These are phyloP conservation scores for Heliconius eleuchia DNA, from an alignment of 1,140 invertebrate genomes.

Conservation along the genomic window DNA sequence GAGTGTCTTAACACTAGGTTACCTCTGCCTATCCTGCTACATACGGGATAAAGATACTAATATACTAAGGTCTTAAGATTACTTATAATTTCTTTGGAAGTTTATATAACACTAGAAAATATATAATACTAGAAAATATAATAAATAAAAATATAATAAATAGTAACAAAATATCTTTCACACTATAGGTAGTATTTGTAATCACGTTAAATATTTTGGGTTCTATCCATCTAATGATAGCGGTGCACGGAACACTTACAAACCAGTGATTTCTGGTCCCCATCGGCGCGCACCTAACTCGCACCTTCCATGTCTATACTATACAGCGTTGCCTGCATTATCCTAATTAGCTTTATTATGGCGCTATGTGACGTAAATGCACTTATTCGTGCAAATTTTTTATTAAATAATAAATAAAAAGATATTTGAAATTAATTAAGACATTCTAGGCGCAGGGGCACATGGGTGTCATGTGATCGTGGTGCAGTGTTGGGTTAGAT, in stretches of 20 bases:
- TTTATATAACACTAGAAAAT: neutral
- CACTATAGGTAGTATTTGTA: neutral
- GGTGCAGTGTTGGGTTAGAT: too few relatives aligned
- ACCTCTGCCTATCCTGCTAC: too few relatives aligned
- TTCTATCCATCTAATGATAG: constrained; percentile 31
- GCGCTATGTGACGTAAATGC: constrained; percentile 27
- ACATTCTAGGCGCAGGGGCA: too few relatives aligned
- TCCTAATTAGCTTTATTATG: constrained; percentile 61
- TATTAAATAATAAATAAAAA: neutral
- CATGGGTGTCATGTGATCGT: too few relatives aligned
- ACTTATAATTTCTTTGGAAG: too few relatives aligned
- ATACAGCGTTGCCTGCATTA: constrained; percentile 54
- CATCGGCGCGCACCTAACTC: constrained; percentile 54
- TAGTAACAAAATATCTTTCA: neutral
- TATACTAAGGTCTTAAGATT: too few relatives aligned
- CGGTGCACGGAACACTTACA: constrained; percentile 33
- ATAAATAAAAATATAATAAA: too few relatives aligned
- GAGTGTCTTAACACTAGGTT: too few relatives aligned
- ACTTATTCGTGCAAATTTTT: neutral
- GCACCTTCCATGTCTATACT: constrained; percentile 46
- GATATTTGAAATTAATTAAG: neutral
- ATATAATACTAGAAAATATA: neutral
- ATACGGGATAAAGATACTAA: too few relatives aligned
- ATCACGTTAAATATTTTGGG: neutral
- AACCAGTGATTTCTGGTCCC: constrained; percentile 59